Conservation (phyloP, 2,888 invertebrate species). For the Drosophila sordidula region DNA sequence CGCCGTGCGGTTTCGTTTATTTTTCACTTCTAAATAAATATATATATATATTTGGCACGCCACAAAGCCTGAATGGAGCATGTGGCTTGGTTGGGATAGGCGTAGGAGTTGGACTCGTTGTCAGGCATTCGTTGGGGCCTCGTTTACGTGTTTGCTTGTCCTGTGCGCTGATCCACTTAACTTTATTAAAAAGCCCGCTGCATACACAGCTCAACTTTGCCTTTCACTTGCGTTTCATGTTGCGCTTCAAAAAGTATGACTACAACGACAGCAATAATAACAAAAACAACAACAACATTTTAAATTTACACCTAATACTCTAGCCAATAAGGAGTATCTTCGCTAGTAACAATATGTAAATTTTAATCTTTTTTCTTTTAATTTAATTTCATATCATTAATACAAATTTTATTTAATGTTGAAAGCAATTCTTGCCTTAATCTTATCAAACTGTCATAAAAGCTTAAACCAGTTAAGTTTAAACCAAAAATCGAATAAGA, state of each 20-base stretch:
- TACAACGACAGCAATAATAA: constrained; percentile 10
- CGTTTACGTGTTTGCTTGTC: constrained; percentile 21
- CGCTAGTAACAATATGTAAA: not conserved
- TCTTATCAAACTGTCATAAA: no score
- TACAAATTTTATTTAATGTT: no score
- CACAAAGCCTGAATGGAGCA: constrained; percentile 33
- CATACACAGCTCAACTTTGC: constrained; percentile 21
- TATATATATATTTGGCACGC: constrained; percentile 39
- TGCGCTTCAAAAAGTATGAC: constrained; percentile 31
- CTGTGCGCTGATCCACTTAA: constrained; percentile 61
- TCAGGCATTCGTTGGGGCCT: constrained; percentile 17
- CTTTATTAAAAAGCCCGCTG: constrained; percentile 62
- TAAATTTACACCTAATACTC: constrained; percentile 27
- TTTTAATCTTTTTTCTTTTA: not conserved
- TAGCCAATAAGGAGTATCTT: not conserved
- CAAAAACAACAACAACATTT: not conserved
- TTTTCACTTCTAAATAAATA: constrained; percentile 20
- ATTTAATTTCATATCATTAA: no score
- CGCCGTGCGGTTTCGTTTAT: constrained; percentile 31
- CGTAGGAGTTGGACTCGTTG: constrained; percentile 20
- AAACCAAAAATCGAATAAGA: no score
- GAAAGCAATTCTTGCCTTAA: no score
- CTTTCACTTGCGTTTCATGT: constrained; percentile 35
- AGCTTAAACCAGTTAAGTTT: no score
- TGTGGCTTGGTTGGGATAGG: not conserved